Conservation (phyloP, 1,140 invertebrate genomes). For the Bombus sylvicola region DNA sequence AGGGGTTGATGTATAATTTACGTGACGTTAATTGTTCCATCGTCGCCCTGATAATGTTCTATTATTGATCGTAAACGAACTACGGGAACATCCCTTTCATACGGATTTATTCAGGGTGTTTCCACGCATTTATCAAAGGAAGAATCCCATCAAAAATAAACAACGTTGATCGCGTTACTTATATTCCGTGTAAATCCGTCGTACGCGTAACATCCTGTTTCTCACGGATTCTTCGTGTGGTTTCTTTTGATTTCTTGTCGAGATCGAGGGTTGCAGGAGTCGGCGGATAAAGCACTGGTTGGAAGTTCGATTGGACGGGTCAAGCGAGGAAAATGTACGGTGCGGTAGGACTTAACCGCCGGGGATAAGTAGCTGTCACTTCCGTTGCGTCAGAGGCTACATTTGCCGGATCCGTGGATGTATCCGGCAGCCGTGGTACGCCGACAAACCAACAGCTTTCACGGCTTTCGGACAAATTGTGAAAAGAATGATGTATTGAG, state of each 20-base stretch:
- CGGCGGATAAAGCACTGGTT: not conserved
- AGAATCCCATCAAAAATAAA: not conserved
- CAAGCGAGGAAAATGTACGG: constrained; percentile 72
- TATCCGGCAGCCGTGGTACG: constrained; percentile 29
- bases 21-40: constrained; percentile 20
- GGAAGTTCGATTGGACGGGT: constrained; percentile 48
- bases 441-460: constrained; percentile 73
- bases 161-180: not conserved
- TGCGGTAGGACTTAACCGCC: constrained; percentile 51
- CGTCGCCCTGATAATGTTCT: not conserved
- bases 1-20: constrained; percentile 9
- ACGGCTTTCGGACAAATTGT: constrained; percentile 77
- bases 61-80: not conserved
- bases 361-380: constrained; percentile 76
- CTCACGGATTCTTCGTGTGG: not conserved
- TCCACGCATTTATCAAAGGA: not conserved
- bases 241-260: not conserved
- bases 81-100: not conserved
- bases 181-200: not conserved
- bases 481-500: constrained; percentile 79
- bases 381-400: constrained; percentile 63
- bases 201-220: constrained; percentile 40
- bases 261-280: not conserved
- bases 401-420: constrained; percentile 20
- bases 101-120: not conserved